Evolutionary conservation across 2,113 vertebrate species (phyloP).

Genomic region (Vidua chalybeata): DNA sequence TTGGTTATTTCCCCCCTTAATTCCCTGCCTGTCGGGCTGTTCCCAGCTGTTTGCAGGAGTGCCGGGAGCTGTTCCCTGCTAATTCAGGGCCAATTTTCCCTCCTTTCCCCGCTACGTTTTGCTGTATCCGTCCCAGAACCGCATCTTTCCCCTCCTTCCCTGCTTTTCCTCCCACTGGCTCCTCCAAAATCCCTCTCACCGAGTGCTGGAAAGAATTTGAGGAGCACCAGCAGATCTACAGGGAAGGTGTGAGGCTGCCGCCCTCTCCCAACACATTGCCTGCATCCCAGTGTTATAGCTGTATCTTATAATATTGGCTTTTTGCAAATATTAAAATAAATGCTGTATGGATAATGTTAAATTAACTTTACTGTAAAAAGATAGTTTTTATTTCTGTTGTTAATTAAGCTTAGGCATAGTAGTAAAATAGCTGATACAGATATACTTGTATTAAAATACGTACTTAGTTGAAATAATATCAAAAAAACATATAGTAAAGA

Average conservation of each 20-base stretch:
- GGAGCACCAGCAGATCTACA: neutral
- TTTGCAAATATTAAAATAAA: too few relatives aligned
- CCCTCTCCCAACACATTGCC: neutral
- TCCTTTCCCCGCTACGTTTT: rapidly evolving
- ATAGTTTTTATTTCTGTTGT: too few relatives aligned
- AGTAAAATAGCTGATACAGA: too few relatives aligned
- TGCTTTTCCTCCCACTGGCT: neutral
- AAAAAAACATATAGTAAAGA: too few relatives aligned
- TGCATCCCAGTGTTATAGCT: rapidly evolving
- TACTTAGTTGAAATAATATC: too few relatives aligned
- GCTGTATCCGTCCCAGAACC: neutral
- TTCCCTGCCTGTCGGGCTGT: neutral
- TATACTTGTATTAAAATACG: too few relatives aligned
- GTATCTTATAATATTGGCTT: too few relatives aligned
- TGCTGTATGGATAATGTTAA: too few relatives aligned
- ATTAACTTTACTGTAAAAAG: too few relatives aligned
- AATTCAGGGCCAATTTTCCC: neutral
- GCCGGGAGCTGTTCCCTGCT: neutral
- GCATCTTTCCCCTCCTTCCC: neutral
- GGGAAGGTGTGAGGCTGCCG: rapidly evolving
- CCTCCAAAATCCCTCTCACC: neutral
- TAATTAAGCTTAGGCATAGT: too few relatives aligned
- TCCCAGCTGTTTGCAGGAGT: neutral
- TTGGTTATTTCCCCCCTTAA: neutral
- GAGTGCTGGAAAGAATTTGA: neutral